Conservation (phyloP, 1,140 invertebrate species). For the Lineus longissimus region DNA sequence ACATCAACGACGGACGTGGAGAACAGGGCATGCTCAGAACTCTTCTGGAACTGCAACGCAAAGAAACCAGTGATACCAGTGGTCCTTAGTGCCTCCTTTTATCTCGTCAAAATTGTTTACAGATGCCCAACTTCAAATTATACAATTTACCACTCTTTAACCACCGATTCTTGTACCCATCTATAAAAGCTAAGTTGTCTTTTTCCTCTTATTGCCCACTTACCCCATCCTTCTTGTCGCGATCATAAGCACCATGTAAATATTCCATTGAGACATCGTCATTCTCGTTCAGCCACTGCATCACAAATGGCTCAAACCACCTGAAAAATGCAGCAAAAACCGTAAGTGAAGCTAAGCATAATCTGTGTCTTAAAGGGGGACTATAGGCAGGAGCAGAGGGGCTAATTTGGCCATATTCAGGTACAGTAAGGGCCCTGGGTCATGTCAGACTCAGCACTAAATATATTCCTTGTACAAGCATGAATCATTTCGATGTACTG, state of each 20-base stretch:
- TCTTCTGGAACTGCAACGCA: conserved; percentile 88
- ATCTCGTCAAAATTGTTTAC: conserved; percentile 66
- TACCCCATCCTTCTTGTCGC: conserved; percentile 98
- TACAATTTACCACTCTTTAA: background rate
- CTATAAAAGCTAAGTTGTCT: too few species aligned
- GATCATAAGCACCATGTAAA: conserved; percentile 95
- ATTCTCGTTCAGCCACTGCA: conserved; percentile 99
- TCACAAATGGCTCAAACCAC: conserved; percentile 99
- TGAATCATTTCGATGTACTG: too few species aligned
- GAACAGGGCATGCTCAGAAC: conserved; percentile 96
- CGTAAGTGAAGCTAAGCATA: background rate
- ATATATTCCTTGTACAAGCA: too few species aligned
- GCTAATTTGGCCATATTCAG: background rate
- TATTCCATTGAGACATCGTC: conserved; percentile 99
- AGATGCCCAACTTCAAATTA: background rate
- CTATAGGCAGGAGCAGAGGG: too few species aligned
- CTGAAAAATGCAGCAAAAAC: conserved; percentile 46
- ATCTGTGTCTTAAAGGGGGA: too few species aligned
- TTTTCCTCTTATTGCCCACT: too few species aligned
- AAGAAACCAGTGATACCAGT: conserved; percentile 57
- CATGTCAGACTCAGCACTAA: too few species aligned
- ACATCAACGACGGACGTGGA: conserved; percentile 99
- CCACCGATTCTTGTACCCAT: too few species aligned
- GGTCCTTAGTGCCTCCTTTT: conserved; percentile 92
- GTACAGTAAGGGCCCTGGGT: too few species aligned